Base-by-base conservation (phyloP, 2,888 invertebrate genomes). In the Platynereis dumerilii region DNA sequence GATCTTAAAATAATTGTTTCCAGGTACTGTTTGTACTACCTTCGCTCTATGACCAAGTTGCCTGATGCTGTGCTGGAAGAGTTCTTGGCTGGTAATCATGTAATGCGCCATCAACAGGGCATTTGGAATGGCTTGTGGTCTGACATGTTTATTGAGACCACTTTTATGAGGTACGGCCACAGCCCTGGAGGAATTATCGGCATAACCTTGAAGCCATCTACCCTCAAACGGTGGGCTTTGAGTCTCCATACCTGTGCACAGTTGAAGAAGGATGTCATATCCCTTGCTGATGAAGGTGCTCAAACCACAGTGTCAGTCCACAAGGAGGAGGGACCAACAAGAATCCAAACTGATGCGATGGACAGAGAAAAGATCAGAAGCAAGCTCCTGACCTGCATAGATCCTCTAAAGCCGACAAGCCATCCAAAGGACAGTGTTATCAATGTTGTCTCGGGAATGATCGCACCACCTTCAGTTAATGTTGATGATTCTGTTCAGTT, bases 11-110 rank as follows among this genome's bases (percentile, higher is more conserved):
- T n/a, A n/a, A n/a, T n/a, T n/a, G n/a, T n/a, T n/a, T n/a, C n/a
- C n/a, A 58, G 67, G 44, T 75, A 73, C 66, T 72, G 65, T 2
- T 29, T 72, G 34, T 74, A 68, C 48, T 73, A 74, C 53, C 58
- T 74, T 2, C 34, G 68, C 24, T 63, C 68, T 1, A 69, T 71
- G 66, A 63, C 69, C 57, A 10, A 29, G 1, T 58, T 73, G 12
- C 69, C 69, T 29, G 1, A 12, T 24, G 62, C 69, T 10, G 42
- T 74, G 1, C 53, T 57, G n/a, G 26, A 63, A 3, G 53, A 56
- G 10, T 74, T 65, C 53, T 5, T 72, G 59, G 59, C 55, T 34
- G 72, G 73, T 26, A 64, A 74, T 34, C 73, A 73, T 68, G 72
- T n/a, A n/a, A n/a, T n/a, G n/a, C n/a, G n/a, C n/a, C n/a, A n/a